phyloP scores from a whole-genome alignment of 2,113 vertebrate genomes.

The Gymnobelideus leadbeateri region DNA sequence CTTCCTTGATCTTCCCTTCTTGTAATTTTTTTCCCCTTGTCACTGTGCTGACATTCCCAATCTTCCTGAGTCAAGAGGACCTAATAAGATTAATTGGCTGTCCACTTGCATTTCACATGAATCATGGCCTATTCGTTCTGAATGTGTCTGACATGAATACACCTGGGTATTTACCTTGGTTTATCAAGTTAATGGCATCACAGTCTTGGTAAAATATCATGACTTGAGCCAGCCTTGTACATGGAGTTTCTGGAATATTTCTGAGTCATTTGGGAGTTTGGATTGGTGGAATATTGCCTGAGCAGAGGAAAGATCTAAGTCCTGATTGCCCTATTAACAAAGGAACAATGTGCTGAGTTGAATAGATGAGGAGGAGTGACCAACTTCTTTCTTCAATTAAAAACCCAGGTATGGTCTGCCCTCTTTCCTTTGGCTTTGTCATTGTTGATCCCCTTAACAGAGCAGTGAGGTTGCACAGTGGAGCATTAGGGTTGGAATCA shows the following conservation, averaged over 20 bases:
- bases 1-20: slow-evolving; percentile 53
- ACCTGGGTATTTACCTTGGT: neutral
- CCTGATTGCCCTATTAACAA: neutral
- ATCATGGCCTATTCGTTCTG: slow-evolving; percentile 25
- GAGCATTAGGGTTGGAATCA: neutral
- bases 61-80: slow-evolving; percentile 22
- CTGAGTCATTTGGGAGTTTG: neutral
- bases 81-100: neutral
- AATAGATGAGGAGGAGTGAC: neutral
- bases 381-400: neutral
- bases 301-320: neutral
- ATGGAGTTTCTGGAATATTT: neutral
- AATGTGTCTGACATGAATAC: slow-evolving; percentile 1
- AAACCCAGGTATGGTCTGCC: neutral
- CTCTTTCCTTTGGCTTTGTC: neutral
- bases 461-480: neutral
- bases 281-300: neutral
- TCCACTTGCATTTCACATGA: neutral
- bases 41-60: slow-evolving; percentile 52
- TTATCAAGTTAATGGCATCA: neutral
- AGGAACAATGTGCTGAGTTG: neutral
- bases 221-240: neutral
- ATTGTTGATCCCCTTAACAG: neutral
- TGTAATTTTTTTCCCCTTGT: slow-evolving; percentile 27
- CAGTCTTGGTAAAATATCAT: neutral